Conservation (phyloP, 1,140 invertebrate species). For the Brachystomella parvula region DNA sequence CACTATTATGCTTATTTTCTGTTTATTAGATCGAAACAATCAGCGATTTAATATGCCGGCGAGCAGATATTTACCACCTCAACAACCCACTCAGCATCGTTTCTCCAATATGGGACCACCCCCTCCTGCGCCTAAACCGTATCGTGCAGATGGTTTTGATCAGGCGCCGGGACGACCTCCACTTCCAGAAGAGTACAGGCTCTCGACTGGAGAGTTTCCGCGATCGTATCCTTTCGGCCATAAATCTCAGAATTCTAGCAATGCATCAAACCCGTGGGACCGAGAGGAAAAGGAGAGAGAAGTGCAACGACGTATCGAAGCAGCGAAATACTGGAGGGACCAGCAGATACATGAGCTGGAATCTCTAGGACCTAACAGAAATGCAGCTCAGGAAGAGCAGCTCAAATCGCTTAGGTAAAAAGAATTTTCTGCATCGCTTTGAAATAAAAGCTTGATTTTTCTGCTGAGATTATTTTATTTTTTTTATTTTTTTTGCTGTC, state of each 20-base stretch:
- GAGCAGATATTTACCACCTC: constrained; percentile 10
- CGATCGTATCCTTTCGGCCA: constrained; percentile 49
- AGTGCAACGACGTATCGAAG: constrained; percentile 53
- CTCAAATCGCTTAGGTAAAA: constrained; percentile 60
- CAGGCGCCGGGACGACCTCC: constrained; percentile 40
- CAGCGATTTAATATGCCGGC: constrained; percentile 16
- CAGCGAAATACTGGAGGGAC: constrained; percentile 63
- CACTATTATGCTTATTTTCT: not conserved
- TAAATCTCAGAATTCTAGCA: constrained; percentile 18
- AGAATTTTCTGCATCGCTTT: not conserved
- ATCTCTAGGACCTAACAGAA: constrained; percentile 53
- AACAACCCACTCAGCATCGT: constrained; percentile 23
- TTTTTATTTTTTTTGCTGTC: not conserved
- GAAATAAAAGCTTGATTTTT: constrained; percentile 5
- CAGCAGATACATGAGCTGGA: constrained; percentile 73
- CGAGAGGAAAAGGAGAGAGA: constrained; percentile 69
- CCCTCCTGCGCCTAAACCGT: constrained; percentile 37
- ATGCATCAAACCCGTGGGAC: constrained; percentile 69
- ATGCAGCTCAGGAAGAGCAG: constrained; percentile 75
- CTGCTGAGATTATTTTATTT: not conserved
- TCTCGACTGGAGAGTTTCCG: constrained; percentile 63
- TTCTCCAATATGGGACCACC: constrained; percentile 21
- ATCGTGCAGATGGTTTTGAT: constrained; percentile 38
- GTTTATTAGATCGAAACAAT: constrained; percentile 15
- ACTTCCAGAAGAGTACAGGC: constrained; percentile 41